These are phyloP conservation scores for Eugnorisma glareosa DNA, from an alignment of 2,888 invertebrate species.

Conservation along the genomic window DNA sequence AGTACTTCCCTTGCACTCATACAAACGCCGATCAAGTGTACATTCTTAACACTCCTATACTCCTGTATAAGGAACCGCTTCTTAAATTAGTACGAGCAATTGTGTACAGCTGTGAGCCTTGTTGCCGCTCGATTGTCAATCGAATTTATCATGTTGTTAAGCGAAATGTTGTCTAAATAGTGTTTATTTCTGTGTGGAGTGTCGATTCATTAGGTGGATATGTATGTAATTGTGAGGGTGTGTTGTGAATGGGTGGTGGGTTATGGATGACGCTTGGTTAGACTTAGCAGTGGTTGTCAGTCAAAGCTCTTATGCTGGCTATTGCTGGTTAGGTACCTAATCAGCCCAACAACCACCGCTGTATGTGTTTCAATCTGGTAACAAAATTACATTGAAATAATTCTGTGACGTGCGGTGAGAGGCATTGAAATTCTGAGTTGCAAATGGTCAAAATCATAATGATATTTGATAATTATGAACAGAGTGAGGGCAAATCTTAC, in stretches of 20 bases:
- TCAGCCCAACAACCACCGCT: too few relatives aligned
- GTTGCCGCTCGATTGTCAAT: slow-evolving; percentile 73
- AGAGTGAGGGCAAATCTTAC: too few relatives aligned
- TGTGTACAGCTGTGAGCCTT: slow-evolving; percentile 83
- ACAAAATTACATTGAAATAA: neutral
- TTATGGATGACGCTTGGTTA: slow-evolving; percentile 1
- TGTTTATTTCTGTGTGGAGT: slow-evolving; percentile 64
- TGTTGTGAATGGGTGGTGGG: slow-evolving; percentile 24
- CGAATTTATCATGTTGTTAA: slow-evolving; percentile 70
- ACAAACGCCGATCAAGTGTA: slow-evolving; percentile 89
- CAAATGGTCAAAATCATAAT: too few relatives aligned
- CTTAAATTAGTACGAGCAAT: slow-evolving; percentile 89
- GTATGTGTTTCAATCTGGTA: neutral
- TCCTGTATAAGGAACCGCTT: slow-evolving; percentile 88
- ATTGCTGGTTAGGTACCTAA: too few relatives aligned
- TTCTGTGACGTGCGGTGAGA: too few relatives aligned
- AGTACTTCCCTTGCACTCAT: slow-evolving; percentile 84
- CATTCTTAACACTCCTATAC: slow-evolving; percentile 84
- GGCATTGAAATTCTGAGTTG: too few relatives aligned
- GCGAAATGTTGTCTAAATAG: slow-evolving; percentile 63
- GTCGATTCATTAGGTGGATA: slow-evolving; percentile 66
- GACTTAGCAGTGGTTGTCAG: slow-evolving; percentile 4
- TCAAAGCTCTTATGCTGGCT: neutral
- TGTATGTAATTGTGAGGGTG: slow-evolving; percentile 43
- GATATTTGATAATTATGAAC: too few relatives aligned